Evolutionary conservation across 1,140 invertebrate species (phyloP), one percentile per base, ranked within the genome.

Genomic region (Scaptodrosophila lebanonensis): DNA sequence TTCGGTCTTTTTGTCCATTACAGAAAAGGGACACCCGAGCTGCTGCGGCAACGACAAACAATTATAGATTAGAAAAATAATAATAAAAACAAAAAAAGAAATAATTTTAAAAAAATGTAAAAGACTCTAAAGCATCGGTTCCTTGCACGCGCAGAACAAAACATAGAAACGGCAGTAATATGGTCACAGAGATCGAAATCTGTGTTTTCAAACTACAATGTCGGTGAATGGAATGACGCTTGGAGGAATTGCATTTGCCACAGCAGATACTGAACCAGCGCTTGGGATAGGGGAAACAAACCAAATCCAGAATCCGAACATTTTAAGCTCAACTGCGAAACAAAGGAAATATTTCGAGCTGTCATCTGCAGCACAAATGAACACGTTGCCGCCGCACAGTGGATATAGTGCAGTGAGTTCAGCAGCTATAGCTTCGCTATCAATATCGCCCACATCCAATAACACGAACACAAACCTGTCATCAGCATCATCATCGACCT

Each of bases 1-100:
- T 54, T 63, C 29, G 32, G 8, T 16, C 13, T 50, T 45, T 50
- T 48, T 63, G 32, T 61, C 35, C 51, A 43, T 79, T 67, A 33
- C 67, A 79, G 68, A 68, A 50, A 27, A 48, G 27, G 16, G 12
- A 53, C 29, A 8, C 4, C 20, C 3, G 38, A 9, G 9, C 27
- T 44, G 13, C 33, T 12, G 16, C 29, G 35, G 17, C 16, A 50
- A 36, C 12, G 16, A 22, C 27, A 42, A 38, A 35, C 8, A 18
- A 16, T 7, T 7, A 5, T 2, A 54, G 20, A 13, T 1, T n/a
- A 9, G 6, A 11, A 7, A 30, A 35, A 44, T 59, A 13, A n/a
- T 18, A 25, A 22, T 47, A 18, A 22, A 2, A 29, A n/a, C 8
- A 9, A 8, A 17, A 36, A 13, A 43, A n/a, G n/a, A n/a, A n/a